Evolutionary conservation across 2,888 invertebrate species (phyloP).

Genomic region (Agrilus biguttatus): DNA sequence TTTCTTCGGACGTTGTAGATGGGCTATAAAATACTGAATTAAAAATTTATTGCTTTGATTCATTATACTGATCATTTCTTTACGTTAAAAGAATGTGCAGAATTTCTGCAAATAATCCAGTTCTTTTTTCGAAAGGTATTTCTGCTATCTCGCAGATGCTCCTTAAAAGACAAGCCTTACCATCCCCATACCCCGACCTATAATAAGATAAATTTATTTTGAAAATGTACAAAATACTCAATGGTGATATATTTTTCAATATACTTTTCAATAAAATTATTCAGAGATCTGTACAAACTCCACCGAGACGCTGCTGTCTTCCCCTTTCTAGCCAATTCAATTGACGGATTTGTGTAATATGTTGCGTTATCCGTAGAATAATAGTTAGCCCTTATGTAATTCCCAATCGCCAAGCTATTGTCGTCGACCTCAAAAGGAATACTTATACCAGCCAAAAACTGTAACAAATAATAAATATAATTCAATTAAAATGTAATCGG

Average conservation of each 20-base stretch:
- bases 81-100: constrained; percentile 54
- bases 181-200: constrained; percentile 38
- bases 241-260: not conserved
- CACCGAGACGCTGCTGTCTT: constrained; percentile 33
- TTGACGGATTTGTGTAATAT: constrained; percentile 16
- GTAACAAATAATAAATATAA: constrained; percentile 11
- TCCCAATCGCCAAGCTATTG: constrained; percentile 31
- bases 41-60: not conserved
- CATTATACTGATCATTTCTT: constrained; percentile 18
- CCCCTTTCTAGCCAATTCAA: constrained; percentile 12
- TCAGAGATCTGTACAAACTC: constrained; percentile 51
- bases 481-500: not conserved
- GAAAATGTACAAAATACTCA: not conserved
- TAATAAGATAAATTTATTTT: constrained; percentile 6
- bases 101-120: constrained; percentile 50
- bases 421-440: constrained; percentile 33
- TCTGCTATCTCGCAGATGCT: constrained; percentile 53
- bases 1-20: constrained; percentile 24
- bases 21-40: constrained; percentile 27
- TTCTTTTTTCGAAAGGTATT: constrained; percentile 41
- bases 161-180: constrained; percentile 49
- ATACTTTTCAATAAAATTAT: constrained; percentile 44
- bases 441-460: constrained; percentile 35
- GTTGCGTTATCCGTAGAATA: constrained; percentile 17
- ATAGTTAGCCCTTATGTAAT: constrained; percentile 33